These are phyloP conservation scores for Tortricodes alternella DNA, from an alignment of 2,888 invertebrate genomes.

Conservation along the genomic window DNA sequence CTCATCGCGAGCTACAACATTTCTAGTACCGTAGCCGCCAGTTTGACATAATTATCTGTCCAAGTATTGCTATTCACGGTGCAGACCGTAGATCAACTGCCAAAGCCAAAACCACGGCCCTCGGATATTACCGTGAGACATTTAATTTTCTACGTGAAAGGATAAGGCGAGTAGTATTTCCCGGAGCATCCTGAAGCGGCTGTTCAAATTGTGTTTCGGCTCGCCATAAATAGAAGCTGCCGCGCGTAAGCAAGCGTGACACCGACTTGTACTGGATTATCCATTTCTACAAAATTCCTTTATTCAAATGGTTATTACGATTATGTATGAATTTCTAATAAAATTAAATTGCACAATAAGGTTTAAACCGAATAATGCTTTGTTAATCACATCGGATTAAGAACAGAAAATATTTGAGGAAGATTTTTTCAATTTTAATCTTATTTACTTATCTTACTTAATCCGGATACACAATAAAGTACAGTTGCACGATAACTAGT, in stretches of 20 bases:
- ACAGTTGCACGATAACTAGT: too few relatives aligned
- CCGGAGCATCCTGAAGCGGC: conserved; percentile 59
- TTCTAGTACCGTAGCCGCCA: not conserved
- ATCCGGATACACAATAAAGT: too few relatives aligned
- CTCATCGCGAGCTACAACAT: not conserved
- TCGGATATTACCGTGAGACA: conserved; percentile 78
- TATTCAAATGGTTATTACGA: too few relatives aligned
- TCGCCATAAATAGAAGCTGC: conserved; percentile 54
- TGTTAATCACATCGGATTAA: too few relatives aligned
- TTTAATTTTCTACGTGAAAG: conserved; percentile 83
- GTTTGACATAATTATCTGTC: conserved; percentile 14
- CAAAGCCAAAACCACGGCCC: conserved; percentile 66
- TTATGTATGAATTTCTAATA: too few relatives aligned
- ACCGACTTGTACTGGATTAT: conserved; percentile 30
- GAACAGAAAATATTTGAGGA: too few relatives aligned
- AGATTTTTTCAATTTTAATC: too few relatives aligned
- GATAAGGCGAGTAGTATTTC: conserved; percentile 76
- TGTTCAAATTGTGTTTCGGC: conserved; percentile 68
- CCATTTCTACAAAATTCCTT: too few relatives aligned
- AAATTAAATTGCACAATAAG: too few relatives aligned
- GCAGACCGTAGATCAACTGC: conserved; percentile 70
- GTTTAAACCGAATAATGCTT: too few relatives aligned
- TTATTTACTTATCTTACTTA: too few relatives aligned
- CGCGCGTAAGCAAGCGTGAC: conserved; percentile 31
- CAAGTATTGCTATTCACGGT: conserved; percentile 33